Evolutionary conservation across 1,140 invertebrate species (phyloP).

Genomic region (Chelonus insularis): DNA sequence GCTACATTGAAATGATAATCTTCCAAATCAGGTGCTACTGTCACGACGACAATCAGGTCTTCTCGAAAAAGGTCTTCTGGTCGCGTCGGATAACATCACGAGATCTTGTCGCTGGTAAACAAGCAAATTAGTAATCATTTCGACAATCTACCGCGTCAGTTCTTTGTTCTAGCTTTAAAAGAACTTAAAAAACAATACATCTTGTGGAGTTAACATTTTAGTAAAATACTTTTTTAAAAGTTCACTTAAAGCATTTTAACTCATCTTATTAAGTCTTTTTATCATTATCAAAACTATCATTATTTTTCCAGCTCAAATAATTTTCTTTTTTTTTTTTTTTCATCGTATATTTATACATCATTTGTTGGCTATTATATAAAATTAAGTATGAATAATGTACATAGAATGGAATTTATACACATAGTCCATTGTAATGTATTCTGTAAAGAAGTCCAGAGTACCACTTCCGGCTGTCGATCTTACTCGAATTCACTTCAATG

Average conservation of each 20-base stretch:
- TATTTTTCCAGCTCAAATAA: no score
- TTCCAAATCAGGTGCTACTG: conserved; percentile 43
- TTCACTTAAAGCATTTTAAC: no score
- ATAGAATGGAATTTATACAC: not conserved
- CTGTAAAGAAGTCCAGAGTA: not conserved
- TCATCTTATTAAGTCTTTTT: no score
- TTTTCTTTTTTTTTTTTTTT: no score
- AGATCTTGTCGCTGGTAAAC: conserved; percentile 29
- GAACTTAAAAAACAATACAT: conserved; percentile 9
- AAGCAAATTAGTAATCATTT: conserved; percentile 31
- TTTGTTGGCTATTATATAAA: no score
- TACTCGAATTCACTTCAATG: not conserved
- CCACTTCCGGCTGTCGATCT: conserved; percentile 17
- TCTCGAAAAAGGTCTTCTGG: not conserved
- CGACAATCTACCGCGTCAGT: conserved; percentile 3
- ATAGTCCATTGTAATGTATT: not conserved
- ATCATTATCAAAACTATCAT: no score
- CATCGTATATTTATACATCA: no score
- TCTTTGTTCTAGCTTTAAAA: conserved; percentile 26
- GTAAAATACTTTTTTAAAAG: no score
- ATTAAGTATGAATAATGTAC: not conserved
- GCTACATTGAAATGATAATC: conserved; percentile 29
- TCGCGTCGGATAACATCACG: conserved; percentile 24
- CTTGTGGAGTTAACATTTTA: conserved; percentile 15
- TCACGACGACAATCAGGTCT: conserved; percentile 34